Evolutionary conservation across 2,888 invertebrate species (phyloP).

Genomic region (Mylabris sibirica): DNA sequence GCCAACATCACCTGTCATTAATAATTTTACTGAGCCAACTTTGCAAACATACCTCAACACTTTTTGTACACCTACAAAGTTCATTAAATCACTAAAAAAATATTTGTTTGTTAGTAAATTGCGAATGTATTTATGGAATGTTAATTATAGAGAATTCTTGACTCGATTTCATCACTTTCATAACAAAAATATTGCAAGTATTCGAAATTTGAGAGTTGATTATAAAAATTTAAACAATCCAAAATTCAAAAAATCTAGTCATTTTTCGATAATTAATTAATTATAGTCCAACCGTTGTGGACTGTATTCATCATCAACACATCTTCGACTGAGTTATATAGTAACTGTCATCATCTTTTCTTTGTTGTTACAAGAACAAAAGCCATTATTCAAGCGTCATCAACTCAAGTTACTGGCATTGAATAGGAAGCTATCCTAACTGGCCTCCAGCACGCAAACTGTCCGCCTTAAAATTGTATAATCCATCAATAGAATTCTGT

Average conservation of each 20-base stretch:
- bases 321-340: constrained; percentile 24
- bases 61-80: constrained; percentile 26
- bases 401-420: constrained; percentile 38
- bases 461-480: constrained; percentile 22
- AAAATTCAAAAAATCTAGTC: too few relatives aligned
- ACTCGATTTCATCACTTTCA: not conserved
- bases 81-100: not conserved
- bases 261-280: not conserved
- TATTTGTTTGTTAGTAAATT: not conserved
- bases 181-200: not conserved
- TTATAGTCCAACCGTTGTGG: not conserved
- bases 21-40: constrained; percentile 51
- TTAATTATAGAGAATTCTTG: not conserved
- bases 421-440: constrained; percentile 35
- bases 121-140: not conserved
- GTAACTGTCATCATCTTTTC: constrained; percentile 36
- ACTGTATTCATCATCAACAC: not conserved
- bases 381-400: constrained; percentile 43
- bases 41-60: constrained; percentile 44
- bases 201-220: not conserved
- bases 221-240: too few relatives aligned
- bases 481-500: constrained; percentile 12
- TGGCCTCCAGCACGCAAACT: constrained; percentile 39
- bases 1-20: constrained; percentile 52
- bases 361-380: constrained; percentile 38